phyloP scores from a whole-genome alignment of 2,888 invertebrate genomes.

The Caenorhabditis sp. region DNA sequence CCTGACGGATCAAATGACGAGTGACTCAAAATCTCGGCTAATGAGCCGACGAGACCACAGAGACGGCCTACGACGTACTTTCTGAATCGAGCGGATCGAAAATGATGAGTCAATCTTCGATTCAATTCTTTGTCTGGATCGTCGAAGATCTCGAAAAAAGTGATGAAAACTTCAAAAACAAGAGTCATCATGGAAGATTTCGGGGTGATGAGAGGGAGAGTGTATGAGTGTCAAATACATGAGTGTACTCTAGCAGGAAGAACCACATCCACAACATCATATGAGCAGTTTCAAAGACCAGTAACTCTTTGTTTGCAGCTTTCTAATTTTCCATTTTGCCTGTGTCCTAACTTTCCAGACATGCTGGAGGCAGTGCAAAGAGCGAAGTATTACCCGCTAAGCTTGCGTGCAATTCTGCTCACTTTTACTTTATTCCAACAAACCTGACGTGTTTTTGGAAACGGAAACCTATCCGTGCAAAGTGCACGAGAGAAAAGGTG shows the following conservation, averaged over 20 bases:
- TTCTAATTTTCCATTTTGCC: too few relatives aligned
- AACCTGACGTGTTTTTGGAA: too few relatives aligned
- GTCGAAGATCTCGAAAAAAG: not conserved
- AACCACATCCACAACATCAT: conserved; percentile 25
- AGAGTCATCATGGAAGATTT: too few relatives aligned
- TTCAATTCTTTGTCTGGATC: conserved; percentile 7
- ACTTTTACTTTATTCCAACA: too few relatives aligned
- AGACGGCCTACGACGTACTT: conserved; percentile 6
- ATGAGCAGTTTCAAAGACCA: conserved; percentile 44
- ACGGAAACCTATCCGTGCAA: conserved; percentile 28
- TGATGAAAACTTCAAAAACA: too few relatives aligned
- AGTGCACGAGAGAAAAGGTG: not conserved
- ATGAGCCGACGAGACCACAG: conserved; percentile 32
- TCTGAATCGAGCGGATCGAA: conserved; percentile 6
- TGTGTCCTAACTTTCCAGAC: too few relatives aligned
- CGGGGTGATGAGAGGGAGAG: not conserved
- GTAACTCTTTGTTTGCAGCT: conserved; percentile 3
- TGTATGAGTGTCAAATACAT: conserved; percentile 26
- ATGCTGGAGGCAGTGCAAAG: too few relatives aligned
- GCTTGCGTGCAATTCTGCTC: too few relatives aligned
- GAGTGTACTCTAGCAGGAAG: conserved; percentile 39
- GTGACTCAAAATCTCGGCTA: conserved; percentile 37
- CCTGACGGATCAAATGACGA: conserved; percentile 44
- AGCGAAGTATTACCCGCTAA: too few relatives aligned
- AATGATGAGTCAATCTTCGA: conserved; percentile 3